These are phyloP conservation scores for Gila orcuttii DNA, from an alignment of 2,113 vertebrate species.

Conservation along the genomic window DNA sequence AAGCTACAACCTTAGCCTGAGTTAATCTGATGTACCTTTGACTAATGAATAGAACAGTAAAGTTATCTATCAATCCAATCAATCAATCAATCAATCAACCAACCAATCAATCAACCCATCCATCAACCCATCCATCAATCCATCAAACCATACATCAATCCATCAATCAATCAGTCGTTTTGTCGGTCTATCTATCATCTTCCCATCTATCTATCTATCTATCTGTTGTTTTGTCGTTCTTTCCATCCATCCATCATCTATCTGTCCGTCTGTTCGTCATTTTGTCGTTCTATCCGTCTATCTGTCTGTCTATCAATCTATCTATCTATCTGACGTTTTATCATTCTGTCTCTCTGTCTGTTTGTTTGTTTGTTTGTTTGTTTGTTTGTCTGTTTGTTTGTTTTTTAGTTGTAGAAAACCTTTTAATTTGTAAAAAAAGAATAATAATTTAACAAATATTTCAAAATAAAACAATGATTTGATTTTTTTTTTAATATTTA, in stretches of 20 bases:
- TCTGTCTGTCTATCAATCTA: neutral
- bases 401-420: too few relatives aligned
- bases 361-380: too few relatives aligned
- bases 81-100: neutral
- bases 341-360: neutral
- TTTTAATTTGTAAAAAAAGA: neutral
- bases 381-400: neutral
- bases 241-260: neutral
- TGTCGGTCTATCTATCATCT: too few relatives aligned
- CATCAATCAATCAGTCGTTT: too few relatives aligned
- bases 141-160: too few relatives aligned
- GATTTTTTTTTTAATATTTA: neutral
- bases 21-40: neutral
- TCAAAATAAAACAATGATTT: neutral
- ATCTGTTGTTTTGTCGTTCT: neutral
- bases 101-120: too few relatives aligned
- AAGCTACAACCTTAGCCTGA: neutral
- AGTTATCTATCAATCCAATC: neutral
- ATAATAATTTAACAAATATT: neutral
- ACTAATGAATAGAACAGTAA: neutral
- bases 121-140: too few relatives aligned
- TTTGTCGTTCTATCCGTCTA: neutral
- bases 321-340: neutral
- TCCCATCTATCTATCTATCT: neutral
- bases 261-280: neutral